Evolutionary conservation across 2,113 vertebrate genomes (phyloP).

Genomic region (Toxotes jaculatrix): DNA sequence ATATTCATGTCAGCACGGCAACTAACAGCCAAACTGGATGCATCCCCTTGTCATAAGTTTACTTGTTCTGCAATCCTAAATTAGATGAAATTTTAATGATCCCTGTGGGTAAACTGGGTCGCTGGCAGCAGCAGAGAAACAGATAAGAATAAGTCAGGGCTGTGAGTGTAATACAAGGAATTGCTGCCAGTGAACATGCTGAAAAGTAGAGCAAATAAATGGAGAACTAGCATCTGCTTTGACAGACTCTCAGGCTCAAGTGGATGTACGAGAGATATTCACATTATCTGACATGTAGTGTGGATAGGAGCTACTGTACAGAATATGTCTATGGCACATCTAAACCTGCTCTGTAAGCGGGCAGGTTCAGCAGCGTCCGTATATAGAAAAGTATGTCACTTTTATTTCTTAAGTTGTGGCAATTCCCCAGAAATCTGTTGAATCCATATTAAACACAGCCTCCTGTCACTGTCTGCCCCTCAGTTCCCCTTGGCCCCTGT

Average conservation of each 20-base stretch:
- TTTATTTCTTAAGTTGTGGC: not conserved
- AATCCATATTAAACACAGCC: not conserved
- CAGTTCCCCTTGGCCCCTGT: too few relatives aligned
- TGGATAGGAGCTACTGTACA: not conserved
- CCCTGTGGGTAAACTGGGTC: slow-evolving; percentile 24
- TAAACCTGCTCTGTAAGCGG: not conserved
- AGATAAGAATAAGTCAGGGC: slow-evolving; percentile 40
- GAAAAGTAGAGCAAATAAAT: slow-evolving; percentile 43
- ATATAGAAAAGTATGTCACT: not conserved
- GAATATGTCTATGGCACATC: not conserved
- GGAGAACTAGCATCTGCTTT: not conserved
- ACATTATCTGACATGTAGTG: slow-evolving; percentile 9
- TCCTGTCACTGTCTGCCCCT: not conserved
- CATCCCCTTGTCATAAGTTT: slow-evolving; percentile 25
- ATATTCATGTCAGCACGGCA: slow-evolving; percentile 14
- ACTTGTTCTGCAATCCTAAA: slow-evolving; percentile 33
- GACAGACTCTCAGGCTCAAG: slow-evolving; percentile 16
- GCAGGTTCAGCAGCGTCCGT: not conserved
- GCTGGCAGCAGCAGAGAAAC: slow-evolving; percentile 12
- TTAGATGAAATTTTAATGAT: slow-evolving; percentile 52
- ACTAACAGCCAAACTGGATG: slow-evolving; percentile 20
- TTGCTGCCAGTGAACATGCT: slow-evolving; percentile 15
- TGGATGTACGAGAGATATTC: not conserved
- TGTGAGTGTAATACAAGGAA: slow-evolving; percentile 17
- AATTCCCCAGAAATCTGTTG: not conserved